Evolutionary conservation across 1,140 invertebrate species (phyloP), one percentile per base, ranked within the genome.

Genomic region (Pectinophora gossypiella): DNA sequence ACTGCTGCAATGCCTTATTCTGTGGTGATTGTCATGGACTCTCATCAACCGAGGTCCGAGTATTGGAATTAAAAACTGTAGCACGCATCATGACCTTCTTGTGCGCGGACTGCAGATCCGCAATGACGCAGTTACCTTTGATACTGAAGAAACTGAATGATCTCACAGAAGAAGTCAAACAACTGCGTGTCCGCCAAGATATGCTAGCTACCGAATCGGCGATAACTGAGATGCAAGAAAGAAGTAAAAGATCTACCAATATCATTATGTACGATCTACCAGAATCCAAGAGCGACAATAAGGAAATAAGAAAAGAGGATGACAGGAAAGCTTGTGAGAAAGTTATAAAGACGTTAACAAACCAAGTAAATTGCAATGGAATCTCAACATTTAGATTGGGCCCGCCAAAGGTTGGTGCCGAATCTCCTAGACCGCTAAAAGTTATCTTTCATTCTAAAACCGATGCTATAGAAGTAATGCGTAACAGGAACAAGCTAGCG

Each of bases 351-450:
- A 27, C 12, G 15, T 10, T 51, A 15, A 23, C 48, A 0, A 42
- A 43, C 13, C 12, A 43, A 9, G 40, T 52, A n/a, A 32, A 35
- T 27, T 36, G 12, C 12, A 19, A 16, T 19, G 42, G 32, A 21
- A 45, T 45, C 2, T 45, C 45, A 45, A 36, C 20, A 0, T 52
- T 52, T 18, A 42, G 51, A 13, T 23, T 52, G 12, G 51, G 51
- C 2, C 42, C 42, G 13, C 40, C 23, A 7, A 52, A 45, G 42
- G n/a, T 19, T 20, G 5, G n/a, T 35, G 35, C 13, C 20, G 32
- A 16, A 3, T 10, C 19, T n/a, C 36, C 42, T 3, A 42, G 83
- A 18, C 48, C 54, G 23, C 46, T 49, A 1, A 59, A 54, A 16
- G 32, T 54, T 4, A 19, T 54, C 2, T 16, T 54, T 9, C 12